These are phyloP conservation scores for Petrocephalus zakoni DNA, from an alignment of 2,113 vertebrate genomes.

Conservation along the genomic window DNA sequence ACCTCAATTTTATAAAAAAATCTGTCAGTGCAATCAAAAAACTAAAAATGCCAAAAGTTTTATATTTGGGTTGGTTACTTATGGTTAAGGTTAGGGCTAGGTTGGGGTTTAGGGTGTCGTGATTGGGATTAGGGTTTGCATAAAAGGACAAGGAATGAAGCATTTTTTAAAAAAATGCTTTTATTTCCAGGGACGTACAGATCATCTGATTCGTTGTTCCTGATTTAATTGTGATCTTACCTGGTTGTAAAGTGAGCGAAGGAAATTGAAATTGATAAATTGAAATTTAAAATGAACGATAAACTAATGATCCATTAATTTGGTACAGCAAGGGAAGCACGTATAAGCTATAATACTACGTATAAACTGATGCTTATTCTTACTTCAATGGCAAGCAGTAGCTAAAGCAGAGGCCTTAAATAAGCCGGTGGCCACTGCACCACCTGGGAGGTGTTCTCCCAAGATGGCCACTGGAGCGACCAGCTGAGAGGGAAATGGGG, in stretches of 20 bases:
- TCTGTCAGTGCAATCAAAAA: no score
- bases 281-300: no score
- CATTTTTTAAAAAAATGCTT: not conserved
- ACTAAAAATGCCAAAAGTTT: no score
- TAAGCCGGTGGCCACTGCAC: not conserved
- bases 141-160: not conserved
- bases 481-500: not conserved
- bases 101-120: no score
- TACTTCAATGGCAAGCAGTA: not conserved
- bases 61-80: no score
- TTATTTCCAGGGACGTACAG: not conserved
- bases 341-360: not conserved
- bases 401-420: not conserved
- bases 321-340: not conserved
- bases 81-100: no score
- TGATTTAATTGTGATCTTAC: not conserved
- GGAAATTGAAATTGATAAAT: no score
- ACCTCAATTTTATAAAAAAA: no score
- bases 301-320: not conserved
- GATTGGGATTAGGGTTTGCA: no score
- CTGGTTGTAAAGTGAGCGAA: not conserved
- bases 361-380: not conserved
- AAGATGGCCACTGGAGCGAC: not conserved
- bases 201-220: not conserved
- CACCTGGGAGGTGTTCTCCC: not conserved